Evolutionary conservation across 92 coral and sea anemone genomes (phyloP), one percentile per base, ranked within the genome.

Genomic region (Scolanthus callimorphus): DNA sequence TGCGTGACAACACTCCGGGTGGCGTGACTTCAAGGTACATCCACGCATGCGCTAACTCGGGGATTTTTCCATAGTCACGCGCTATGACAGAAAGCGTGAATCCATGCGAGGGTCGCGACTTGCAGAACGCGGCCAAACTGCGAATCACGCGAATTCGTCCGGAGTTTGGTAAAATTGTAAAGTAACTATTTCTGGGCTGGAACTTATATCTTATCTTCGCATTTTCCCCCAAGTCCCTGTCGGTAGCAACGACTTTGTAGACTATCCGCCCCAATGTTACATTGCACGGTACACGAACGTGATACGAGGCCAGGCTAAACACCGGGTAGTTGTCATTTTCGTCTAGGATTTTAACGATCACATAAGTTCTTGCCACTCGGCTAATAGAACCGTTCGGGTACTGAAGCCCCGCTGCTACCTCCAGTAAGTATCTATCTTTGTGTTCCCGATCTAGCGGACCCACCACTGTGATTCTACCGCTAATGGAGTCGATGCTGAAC

Each of bases 231-330:
- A 39, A 49, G 49, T 78, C 95, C 22, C 49, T 21, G 53, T 84
- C 90, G 19, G 31, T 55, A n/a, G 96, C 83, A 8, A 59, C 67
- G 38, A 88, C 76, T 21, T 84, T 85, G 31, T 88, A 84, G 25
- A 94, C 69, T 25, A 79, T 65, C 51, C 79, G 67, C 48, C 95
- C 96, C 37, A 55, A 78, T 25, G 83, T 80, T 8, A 70, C 80
- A 60, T 89, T 89, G 39, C 99, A 94, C 0, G 99, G 99, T 19
- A 94, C 78, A 25, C 38, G 76, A 17, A 94, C 52, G 63, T 73
- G 49, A 44, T 84, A 84, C 2, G 94, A 77, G 3, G 86, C 55
- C 31, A 62, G 81, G 4, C 75, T 72, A 57, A 94, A 88, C 11
- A 55, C 24, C 45, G 95, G 90, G 1, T 71, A 67, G 45, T 81